Conservation (phyloP, 2,888 invertebrate species). For the Eulithis testata region DNA sequence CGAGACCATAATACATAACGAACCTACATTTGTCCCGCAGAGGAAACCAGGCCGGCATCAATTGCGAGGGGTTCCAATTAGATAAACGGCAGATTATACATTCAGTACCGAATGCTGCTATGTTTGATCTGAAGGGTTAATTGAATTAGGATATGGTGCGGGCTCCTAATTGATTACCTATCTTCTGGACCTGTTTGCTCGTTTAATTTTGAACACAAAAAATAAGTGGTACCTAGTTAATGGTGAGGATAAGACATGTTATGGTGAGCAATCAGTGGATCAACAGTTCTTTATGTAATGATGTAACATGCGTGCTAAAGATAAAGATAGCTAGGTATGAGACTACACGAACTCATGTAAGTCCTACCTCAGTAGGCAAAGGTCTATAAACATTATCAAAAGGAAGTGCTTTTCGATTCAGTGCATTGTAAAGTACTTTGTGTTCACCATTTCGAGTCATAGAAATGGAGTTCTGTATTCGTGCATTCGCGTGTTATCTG, state of each 20-base stretch:
- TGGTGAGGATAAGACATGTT: neutral
- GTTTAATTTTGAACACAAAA: constrained; percentile 3
- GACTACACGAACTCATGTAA: too few relatives aligned
- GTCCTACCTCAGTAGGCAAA: too few relatives aligned
- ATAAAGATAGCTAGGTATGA: too few relatives aligned
- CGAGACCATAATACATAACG: constrained; percentile 10
- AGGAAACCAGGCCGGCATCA: constrained; percentile 41
- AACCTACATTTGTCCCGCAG: constrained; percentile 26
- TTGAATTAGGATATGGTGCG: constrained; percentile 42
- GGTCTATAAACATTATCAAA: too few relatives aligned
- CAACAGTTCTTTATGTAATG: neutral
- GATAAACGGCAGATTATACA: constrained; percentile 43
- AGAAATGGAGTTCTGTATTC: constrained; percentile 39
- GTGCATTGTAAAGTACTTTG: neutral
- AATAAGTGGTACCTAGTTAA: neutral
- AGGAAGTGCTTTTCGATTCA: too few relatives aligned
- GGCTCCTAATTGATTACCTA: constrained; percentile 38
- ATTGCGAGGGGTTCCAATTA: constrained; percentile 43
- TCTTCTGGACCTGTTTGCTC: constrained; percentile 19
- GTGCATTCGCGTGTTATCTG: constrained; percentile 48
- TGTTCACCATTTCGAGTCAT: constrained; percentile 16
- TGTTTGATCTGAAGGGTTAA: constrained; percentile 44
- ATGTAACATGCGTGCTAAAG: too few relatives aligned
- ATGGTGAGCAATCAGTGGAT: neutral
- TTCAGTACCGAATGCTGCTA: constrained; percentile 41